Base-by-base conservation (phyloP, 2,888 invertebrate species). In the Lobophora halterata region DNA sequence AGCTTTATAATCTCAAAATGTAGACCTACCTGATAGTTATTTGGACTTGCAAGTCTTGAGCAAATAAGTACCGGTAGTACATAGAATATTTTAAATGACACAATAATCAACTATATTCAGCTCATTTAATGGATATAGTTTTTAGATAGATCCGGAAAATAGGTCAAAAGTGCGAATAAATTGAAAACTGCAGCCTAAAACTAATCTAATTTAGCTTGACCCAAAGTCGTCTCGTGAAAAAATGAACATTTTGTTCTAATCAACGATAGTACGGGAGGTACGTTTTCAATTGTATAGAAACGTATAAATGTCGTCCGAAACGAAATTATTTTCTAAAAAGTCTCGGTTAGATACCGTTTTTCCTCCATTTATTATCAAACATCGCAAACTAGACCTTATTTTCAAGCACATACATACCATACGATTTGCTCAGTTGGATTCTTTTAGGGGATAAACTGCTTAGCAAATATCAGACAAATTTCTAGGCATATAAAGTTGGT, bases 271-370 rank as follows among this genome's bases (percentile, higher is more conserved):
- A 46, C 25, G 27, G 29, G 23, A 42, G 24, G 33, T 47, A 54
- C 46, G 53, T 61, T 59, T 61, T 30, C 45, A 25, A 45, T 20
- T 32, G 30, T 31, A 37, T 30, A 30, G 27, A 48, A 51, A 30
- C 52, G 49, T 51, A 50, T 55, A 55, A 53, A 59, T 59, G 58
- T 60, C 65, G 50, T 53, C 55, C 52, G 42, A 47, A 55, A 60
- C 47, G 50, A 65, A 70, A 69, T 66, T 62, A 69, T 62, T 69
- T 61, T 59, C 46, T 45, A 61, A 71, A 68, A 71, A 65, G 48
- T 58, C 55, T 50, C 53, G 44, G 49, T 48, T 49, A 65, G 66
- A 73, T 73, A 72, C 65, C 58, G 49, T 40, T 49, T 52, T 41
- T 42, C 42, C 29, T 44, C 14, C 10, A 6, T 14, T 5, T 24